A percentile compares a stretch with the other conserved stretches of the same genome.
Evolutionary conservation across 2,888 invertebrate species (phyloP).

Genomic region (Sabellastarte sp.): DNA sequence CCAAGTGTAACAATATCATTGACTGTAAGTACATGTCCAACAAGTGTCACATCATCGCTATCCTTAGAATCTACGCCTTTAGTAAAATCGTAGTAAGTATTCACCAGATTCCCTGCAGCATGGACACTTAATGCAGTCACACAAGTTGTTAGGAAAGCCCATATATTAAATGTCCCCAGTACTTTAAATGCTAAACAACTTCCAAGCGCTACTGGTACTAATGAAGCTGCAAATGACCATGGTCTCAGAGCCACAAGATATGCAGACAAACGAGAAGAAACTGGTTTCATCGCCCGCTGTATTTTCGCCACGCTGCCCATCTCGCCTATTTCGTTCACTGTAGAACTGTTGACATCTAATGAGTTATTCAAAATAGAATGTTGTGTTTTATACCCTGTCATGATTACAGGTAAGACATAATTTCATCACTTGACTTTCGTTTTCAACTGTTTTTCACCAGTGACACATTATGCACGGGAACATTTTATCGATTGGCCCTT

Average conservation of each 20-base stretch:
- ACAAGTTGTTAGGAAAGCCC: constrained; percentile 72
- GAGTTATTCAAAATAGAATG: no score
- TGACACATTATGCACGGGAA: no score
- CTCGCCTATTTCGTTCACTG: no score
- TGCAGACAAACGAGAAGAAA: constrained; percentile 5
- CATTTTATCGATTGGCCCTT: no score
- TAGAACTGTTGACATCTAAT: no score
- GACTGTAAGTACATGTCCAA: constrained; percentile 84
- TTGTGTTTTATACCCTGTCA: no score
- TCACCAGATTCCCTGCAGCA: constrained; percentile 94
- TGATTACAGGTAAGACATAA: no score
- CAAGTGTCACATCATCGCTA: constrained; percentile 85
- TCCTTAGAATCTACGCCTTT: constrained; percentile 85
- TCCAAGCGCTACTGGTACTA: constrained; percentile 87
- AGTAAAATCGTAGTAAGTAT: constrained; percentile 92
- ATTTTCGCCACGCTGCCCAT: no score
- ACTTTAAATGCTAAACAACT: constrained; percentile 84
- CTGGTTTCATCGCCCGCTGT: neutral
- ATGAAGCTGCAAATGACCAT: constrained; percentile 89
- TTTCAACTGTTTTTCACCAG: no score
- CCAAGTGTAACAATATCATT: constrained; percentile 85
- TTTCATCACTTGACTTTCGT: no score
- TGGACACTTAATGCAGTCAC: constrained; percentile 89
- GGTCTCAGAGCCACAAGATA: constrained; percentile 75
- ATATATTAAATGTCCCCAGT: constrained; percentile 70